Conservation (phyloP, 2,888 invertebrate genomes). For the Ptychoptera albimana region DNA sequence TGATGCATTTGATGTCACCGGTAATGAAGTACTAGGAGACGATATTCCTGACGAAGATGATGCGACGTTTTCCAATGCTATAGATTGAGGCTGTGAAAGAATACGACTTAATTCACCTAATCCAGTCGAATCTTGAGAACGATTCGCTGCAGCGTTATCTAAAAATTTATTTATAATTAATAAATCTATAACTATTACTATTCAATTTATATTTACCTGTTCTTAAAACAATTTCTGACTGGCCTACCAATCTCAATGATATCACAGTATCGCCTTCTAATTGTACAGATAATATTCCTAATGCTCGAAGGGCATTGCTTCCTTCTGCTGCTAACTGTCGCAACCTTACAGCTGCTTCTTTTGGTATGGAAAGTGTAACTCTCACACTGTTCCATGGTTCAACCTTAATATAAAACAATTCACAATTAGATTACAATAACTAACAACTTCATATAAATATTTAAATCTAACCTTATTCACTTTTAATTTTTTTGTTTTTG, state of each 20-base stretch:
- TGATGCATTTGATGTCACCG: slow-evolving; percentile 1
- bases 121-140: slow-evolving; percentile 19
- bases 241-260: slow-evolving; percentile 51
- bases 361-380: slow-evolving; percentile 93
- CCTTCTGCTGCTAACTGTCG: slow-evolving; percentile 85
- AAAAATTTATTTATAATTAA: slow-evolving; percentile 1
- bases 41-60: not conserved
- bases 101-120: slow-evolving; percentile 19
- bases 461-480: slow-evolving; percentile 39
- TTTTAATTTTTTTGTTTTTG: slow-evolving; percentile 37
- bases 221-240: slow-evolving; percentile 47
- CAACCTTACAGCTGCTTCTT: slow-evolving; percentile 83
- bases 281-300: slow-evolving; percentile 91
- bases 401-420: slow-evolving; percentile 32
- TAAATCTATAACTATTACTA: not conserved
- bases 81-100: slow-evolving; percentile 11
- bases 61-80: not conserved
- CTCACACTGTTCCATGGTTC: slow-evolving; percentile 98
- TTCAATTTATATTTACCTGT: slow-evolving; percentile 23
- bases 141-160: slow-evolving; percentile 18
- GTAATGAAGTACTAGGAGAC: not conserved
- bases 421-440: not conserved
- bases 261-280: slow-evolving; percentile 77
- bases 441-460: not conserved
- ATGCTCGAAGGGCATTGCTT: slow-evolving; percentile 70